These are phyloP conservation scores for Ctena decussata DNA, from an alignment of 2,888 invertebrate genomes.

Conservation along the genomic window DNA sequence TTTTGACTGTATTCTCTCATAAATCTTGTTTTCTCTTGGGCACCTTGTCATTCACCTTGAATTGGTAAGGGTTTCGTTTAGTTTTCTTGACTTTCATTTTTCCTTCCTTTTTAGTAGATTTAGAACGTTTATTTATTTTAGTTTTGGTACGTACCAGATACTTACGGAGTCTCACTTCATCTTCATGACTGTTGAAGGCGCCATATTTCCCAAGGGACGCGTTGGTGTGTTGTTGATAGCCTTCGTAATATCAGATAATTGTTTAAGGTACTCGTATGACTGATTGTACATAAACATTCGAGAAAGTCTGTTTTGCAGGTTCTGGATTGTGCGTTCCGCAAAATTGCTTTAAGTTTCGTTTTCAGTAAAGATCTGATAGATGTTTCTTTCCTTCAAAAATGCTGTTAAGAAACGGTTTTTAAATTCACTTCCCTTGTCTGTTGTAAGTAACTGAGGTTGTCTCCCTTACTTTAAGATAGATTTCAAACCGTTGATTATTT, in stretches of 20 bases:
- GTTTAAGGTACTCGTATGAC: constrained; percentile 13
- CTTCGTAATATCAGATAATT: constrained; percentile 13
- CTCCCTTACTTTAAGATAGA: constrained; percentile 18
- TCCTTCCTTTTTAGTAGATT: not conserved
- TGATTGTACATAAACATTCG: constrained; percentile 23
- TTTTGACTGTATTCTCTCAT: constrained; percentile 34
- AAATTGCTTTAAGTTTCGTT: constrained; percentile 31
- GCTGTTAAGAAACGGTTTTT: constrained; percentile 1
- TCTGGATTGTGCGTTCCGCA: constrained; percentile 30
- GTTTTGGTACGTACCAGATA: constrained; percentile 31
- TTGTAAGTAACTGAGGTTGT: constrained; percentile 18
- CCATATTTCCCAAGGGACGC: constrained; percentile 9
- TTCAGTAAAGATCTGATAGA: constrained; percentile 22
- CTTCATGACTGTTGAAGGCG: constrained; percentile 30
- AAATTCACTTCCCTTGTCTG: constrained; percentile 1
- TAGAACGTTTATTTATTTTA: not conserved
- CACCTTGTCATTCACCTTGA: constrained; percentile 28
- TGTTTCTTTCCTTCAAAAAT: constrained; percentile 11
- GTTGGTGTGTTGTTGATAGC: constrained; percentile 25
- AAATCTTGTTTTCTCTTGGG: constrained; percentile 25
- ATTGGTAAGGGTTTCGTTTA: constrained; percentile 18
- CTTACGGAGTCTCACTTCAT: constrained; percentile 11
- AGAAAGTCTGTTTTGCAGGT: constrained; percentile 20
- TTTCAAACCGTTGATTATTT: constrained; percentile 26
- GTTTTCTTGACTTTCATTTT: not conserved